These are phyloP conservation scores for Montipora sp. DNA, from an alignment of 64 coral and sea anemone genomes.

Conservation along the genomic window DNA sequence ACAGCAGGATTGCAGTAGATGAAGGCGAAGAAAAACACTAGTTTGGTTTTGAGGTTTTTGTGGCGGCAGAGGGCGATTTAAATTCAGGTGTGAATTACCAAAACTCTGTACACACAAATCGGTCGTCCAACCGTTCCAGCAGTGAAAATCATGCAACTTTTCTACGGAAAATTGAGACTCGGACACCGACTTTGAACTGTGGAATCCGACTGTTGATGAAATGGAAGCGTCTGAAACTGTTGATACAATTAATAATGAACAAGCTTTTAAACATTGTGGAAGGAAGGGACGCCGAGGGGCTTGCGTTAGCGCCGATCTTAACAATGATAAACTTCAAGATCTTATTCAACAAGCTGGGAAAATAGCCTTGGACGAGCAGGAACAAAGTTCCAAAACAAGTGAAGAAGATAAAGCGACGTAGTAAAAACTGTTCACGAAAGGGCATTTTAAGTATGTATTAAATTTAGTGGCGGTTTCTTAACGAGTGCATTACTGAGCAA, in stretches of 20 bases:
- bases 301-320: conserved; percentile 50
- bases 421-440: not conserved
- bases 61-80: not conserved
- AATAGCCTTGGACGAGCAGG: not conserved
- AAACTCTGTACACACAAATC: not conserved
- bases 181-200: not conserved
- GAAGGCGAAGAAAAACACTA: not conserved
- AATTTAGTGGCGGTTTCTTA: not conserved
- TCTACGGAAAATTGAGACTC: not conserved
- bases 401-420: conserved; percentile 35
- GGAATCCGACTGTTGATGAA: not conserved
- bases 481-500: not conserved
- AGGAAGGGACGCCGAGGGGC: conserved; percentile 69
- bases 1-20: not conserved
- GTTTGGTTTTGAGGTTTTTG: not conserved
- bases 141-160: not conserved
- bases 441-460: not conserved
- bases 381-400: conserved; percentile 12
- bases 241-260: not conserved
- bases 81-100: not conserved
- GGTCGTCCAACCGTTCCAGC: too few relatives aligned
- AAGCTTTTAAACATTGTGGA: conserved; percentile 69
- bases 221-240: conserved; percentile 12
- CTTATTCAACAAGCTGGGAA: conserved; percentile 63
- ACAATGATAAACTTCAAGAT: conserved; percentile 55